phyloP scores from a whole-genome alignment of 2,888 invertebrate genomes.

The Sipha maydis region DNA sequence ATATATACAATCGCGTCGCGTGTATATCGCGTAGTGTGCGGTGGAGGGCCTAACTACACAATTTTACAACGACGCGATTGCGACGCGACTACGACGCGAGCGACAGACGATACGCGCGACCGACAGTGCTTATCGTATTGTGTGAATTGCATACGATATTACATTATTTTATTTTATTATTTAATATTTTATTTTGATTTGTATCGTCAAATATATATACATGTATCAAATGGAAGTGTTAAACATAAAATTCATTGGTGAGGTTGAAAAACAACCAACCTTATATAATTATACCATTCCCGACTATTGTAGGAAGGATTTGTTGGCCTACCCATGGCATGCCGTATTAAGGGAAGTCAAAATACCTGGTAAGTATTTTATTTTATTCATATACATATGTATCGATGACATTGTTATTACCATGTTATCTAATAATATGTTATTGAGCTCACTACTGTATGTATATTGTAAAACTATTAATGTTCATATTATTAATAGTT shows the following conservation, averaged over 20 bases:
- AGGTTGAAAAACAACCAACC: not conserved
- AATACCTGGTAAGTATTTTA: conserved; percentile 1
- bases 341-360: conserved; percentile 11
- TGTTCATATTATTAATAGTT: not conserved
- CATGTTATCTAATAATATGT: not conserved
- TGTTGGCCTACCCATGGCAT: not conserved
- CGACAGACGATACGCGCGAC: too few species aligned
- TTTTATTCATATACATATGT: not conserved
- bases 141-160: not conserved
- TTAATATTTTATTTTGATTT: not conserved
- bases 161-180: not conserved
- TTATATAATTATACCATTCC: conserved; percentile 15
- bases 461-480: not conserved
- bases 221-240: not conserved
- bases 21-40: too few species aligned
- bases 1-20: too few species aligned
- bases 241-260: conserved; percentile 9
- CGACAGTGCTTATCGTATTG: too few species aligned
- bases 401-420: conserved; percentile 12
- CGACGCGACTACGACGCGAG: too few species aligned
- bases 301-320: conserved; percentile 3
- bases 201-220: too few species aligned
- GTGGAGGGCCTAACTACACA: too few species aligned
- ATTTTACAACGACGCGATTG: too few species aligned
- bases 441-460: too few species aligned